Evolutionary conservation across 2,888 invertebrate genomes (phyloP).

Genomic region (Phymatocera aterrima): DNA sequence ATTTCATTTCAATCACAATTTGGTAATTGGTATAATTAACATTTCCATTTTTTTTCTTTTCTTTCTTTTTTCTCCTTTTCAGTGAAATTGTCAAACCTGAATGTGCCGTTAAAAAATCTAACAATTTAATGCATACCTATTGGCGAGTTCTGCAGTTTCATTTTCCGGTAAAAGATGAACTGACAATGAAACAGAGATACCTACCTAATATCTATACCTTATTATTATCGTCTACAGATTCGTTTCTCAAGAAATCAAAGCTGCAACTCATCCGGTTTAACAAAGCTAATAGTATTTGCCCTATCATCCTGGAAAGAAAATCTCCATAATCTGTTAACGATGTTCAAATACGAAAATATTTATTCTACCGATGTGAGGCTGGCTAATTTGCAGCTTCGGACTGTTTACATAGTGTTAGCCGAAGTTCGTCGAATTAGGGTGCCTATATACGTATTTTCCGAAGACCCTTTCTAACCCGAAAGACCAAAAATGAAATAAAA

Average conservation of each 20-base stretch:
- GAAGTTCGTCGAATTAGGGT: constrained; percentile 49
- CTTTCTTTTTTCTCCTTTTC: background rate
- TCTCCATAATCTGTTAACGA: constrained; percentile 51
- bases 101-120: background rate
- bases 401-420: constrained; percentile 58
- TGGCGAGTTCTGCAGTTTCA: background rate
- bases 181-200: background rate
- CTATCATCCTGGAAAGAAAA: constrained; percentile 19
- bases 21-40: too few species aligned
- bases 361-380: constrained; percentile 60
- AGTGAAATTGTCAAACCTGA: too few species aligned
- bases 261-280: constrained; percentile 39
- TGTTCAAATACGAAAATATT: constrained; percentile 66
- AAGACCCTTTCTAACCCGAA: constrained; percentile 34
- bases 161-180: background rate
- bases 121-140: background rate
- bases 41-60: background rate
- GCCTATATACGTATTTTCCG: constrained; percentile 45
- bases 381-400: constrained; percentile 63
- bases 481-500: background rate
- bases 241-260: constrained; percentile 69
- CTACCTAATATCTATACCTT: constrained; percentile 73
- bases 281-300: constrained; percentile 34
- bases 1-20: too few species aligned
- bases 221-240: constrained; percentile 75